These are phyloP conservation scores for Ateles fusciceps DNA, from an alignment of 2,797 vertebrate genomes.

Conservation along the genomic window DNA sequence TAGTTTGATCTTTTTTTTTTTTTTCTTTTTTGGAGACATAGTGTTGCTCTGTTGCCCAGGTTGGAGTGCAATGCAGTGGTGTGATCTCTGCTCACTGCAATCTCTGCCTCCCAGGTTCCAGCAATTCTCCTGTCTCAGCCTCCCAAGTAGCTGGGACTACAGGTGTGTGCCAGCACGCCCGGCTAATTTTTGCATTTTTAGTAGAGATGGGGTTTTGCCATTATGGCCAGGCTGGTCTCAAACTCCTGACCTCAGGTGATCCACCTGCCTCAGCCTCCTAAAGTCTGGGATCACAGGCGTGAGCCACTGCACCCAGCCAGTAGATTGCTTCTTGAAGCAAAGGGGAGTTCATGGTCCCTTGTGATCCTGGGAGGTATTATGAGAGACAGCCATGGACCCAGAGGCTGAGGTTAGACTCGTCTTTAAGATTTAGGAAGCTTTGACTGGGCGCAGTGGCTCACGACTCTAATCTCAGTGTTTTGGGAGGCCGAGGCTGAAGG, in stretches of 20 bases:
- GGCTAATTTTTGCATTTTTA: neutral
- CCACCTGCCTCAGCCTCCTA: neutral
- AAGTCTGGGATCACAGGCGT: neutral
- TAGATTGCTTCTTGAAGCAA: neutral
- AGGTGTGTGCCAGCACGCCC: neutral
- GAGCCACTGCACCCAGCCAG: neutral
- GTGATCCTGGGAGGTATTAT: neutral
- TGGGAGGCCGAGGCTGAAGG: neutral
- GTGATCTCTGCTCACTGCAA: neutral
- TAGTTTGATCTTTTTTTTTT: neutral
- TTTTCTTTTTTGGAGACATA: neutral
- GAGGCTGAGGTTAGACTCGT: neutral
- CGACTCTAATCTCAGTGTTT: neutral
- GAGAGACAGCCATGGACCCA: neutral
- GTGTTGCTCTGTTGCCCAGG: neutral
- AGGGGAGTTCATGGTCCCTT: neutral
- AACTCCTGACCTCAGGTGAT: neutral
- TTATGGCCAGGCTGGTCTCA: neutral
- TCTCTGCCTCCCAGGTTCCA: neutral
- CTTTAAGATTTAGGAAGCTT: neutral
- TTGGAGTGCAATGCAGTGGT: neutral
- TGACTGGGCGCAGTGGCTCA: neutral
- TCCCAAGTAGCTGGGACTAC: neutral
- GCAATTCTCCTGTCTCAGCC: neutral
- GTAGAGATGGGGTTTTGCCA: neutral